Base-by-base conservation (phyloP, 2,888 invertebrate species). In the Mesorhabditis spiculigera region DNA sequence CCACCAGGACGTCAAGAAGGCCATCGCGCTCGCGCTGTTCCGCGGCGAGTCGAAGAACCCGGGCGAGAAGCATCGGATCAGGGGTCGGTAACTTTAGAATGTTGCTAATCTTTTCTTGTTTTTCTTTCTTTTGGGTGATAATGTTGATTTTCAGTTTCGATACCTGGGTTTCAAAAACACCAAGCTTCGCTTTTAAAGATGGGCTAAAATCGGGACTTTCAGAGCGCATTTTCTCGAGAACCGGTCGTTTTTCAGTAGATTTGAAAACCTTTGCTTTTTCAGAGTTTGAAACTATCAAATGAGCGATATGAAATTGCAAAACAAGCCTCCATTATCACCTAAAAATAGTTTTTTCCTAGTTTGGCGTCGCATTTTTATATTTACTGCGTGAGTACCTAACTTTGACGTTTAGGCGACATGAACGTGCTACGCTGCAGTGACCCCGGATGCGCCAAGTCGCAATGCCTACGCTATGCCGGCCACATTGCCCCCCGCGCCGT, bases 401-500 rank as follows among this genome's bases (percentile, higher is more conserved):
- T 2, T 3, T 50, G 10, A 13, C 45, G 41, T 70, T 45, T 43
- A 85, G 97, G 98, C 3, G 98, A 98, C 86, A 95, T 98, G 77
- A 98, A 98, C 86, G 91, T 97, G 0, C 88, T 98, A 4, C 90
- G 95, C 8, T 98, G 98, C 86, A 98, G 98, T 42, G 98, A 98
- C 87, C 98, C 98, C 0, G 98, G 98, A 66, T 98, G 98, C 0
- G 98, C 98, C 5, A 98, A 98, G 86, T 97, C 97, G 0, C 98
- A 98, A 87, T 98, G 99, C 88, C 89, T 98, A 64, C 97, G 98
- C 86, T 98, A 94, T 85, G 91, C 93, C 0, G 73, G 76, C 5
- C 82, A 97, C 89, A 92, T 94, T 43, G 96, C 95, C 0, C 95
- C 95, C 0, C 88, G 98, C 69, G 94, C 96, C 0, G 91, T 99